Base-by-base conservation (phyloP, 2,888 invertebrate species). In the Nipponacmea schrenckii region DNA sequence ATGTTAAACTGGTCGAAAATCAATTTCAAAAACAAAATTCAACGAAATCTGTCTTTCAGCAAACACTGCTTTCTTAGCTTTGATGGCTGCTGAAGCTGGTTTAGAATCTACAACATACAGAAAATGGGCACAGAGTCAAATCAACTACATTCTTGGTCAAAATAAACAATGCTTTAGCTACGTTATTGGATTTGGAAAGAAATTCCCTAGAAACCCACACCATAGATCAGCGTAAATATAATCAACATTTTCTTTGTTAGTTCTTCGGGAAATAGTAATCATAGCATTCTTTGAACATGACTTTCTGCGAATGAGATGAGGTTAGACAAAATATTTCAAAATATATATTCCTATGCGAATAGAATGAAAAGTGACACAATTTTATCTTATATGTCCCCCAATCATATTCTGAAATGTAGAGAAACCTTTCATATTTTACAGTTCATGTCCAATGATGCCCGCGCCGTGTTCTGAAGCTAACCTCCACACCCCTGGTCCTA, bases 71-170 rank as follows among this genome's bases (percentile, higher is more conserved):
- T 76, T 84, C 15, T 74, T 80, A 10, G 82, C 83, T 0, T 74
- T 83, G 62, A 78, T 84, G 71, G 84, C 85, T 2, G 83, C 85
- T 14, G 79, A 83, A 17, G 26, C 71, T 10, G 82, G 82, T 5
- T 74, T 85, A 0, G 76, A 81, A 31, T 56, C 78, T 2, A 66
- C 74, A 5, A 71, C 75, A 39, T 80, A 81, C 70, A 65, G 78
- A 10, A 71, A 75, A 15, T 85, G 83, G 80, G 85, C 85, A 8
- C 63, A 71, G 20, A 73, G 74, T 48, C 85, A 85, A 74, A 81
- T 86, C 17, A 74, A 83, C 67, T 86, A 85, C 73, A 80, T 82
- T 44, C 77, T 85, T 2, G 85, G 85, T 0, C 79, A 82, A 56
- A 71, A 70, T 67, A 65, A 65, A 39, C 27, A 64, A n/a, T 76